Conservation (phyloP, 2,113 vertebrate species). For the Semnornis frantzii region DNA sequence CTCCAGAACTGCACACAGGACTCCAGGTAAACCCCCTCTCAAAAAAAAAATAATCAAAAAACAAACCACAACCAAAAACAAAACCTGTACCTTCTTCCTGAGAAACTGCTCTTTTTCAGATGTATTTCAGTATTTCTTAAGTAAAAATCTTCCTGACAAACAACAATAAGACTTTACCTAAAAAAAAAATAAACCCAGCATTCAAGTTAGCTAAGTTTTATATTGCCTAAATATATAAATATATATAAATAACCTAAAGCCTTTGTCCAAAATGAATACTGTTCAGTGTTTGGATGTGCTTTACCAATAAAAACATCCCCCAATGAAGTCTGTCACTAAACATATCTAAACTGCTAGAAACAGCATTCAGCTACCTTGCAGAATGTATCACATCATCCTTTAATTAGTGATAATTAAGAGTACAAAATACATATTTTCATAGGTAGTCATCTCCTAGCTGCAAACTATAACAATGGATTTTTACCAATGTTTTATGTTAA, state of each 20-base stretch:
- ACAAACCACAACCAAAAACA: neutral
- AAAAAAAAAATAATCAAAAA: too few relatives aligned
- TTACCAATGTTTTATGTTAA: neutral
- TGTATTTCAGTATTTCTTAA: neutral
- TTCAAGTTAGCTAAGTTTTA: neutral
- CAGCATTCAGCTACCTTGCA: neutral
- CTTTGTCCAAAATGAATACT: neutral
- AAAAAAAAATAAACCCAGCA: neutral
- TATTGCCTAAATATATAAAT: neutral
- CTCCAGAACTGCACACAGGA: too few relatives aligned
- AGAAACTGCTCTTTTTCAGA: neutral
- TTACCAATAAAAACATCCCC: neutral
- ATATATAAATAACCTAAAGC: neutral
- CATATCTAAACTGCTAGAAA: neutral
- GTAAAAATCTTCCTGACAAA: constrained; percentile 7
- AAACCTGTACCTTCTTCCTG: neutral
- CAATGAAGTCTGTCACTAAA: neutral
- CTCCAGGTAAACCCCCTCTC: too few relatives aligned
- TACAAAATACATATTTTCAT: neutral
- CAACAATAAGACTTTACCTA: neutral
- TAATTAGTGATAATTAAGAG: neutral
- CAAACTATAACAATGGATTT: neutral
- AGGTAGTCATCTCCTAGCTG: neutral
- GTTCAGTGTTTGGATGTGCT: neutral
- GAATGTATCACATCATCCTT: neutral